These are phyloP conservation scores for Peromyscus californicus DNA, from an alignment of 2,113 vertebrate species.

Conservation along the genomic window DNA sequence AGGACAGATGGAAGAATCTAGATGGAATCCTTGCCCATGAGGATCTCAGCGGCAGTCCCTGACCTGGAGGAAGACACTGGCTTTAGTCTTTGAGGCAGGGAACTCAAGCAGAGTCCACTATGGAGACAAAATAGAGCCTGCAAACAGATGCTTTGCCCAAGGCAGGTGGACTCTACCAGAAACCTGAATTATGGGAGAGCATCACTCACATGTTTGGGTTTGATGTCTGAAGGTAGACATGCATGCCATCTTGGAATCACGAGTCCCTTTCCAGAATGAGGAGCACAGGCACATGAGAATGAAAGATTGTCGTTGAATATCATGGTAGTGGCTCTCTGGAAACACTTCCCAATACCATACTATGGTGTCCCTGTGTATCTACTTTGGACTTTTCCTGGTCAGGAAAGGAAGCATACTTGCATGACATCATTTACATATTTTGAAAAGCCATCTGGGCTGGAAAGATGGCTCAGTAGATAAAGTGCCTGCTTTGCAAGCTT, in stretches of 20 bases:
- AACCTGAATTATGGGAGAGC: not conserved
- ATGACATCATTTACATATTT: constrained; percentile 34
- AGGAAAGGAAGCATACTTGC: constrained; percentile 12
- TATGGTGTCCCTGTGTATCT: not conserved
- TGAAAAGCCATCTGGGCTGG: constrained; percentile 27
- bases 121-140: not conserved
- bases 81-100: not conserved
- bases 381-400: not conserved
- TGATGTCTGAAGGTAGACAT: not conserved
- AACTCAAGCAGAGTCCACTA: not conserved
- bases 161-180: not conserved
- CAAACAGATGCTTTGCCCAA: not conserved
- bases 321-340: not conserved
- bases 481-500: too few relatives aligned
- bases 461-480: not conserved
- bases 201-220: not conserved
- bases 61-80: not conserved
- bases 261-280: constrained; percentile 18
- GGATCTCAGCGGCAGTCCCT: not conserved
- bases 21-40: not conserved
- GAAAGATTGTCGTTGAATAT: not conserved
- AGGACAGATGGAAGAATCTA: not conserved
- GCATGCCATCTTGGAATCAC: not conserved
- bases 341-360: not conserved
- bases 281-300: not conserved